Evolutionary conservation across 2,888 invertebrate genomes (phyloP), one percentile per base, ranked within the genome.

Genomic region (Thymelicus acteon): DNA sequence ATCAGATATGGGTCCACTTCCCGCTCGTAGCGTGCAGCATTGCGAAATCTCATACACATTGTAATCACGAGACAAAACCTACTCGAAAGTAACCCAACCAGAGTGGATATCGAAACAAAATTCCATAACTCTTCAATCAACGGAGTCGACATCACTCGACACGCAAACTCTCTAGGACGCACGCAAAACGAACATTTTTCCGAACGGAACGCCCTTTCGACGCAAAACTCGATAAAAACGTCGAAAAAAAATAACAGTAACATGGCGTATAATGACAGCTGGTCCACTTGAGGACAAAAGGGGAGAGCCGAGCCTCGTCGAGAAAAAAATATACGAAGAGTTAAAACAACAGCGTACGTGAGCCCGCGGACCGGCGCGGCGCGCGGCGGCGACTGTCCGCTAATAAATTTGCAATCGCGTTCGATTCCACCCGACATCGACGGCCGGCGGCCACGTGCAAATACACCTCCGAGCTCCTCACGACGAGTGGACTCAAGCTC

Each of bases 181-280:
- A 93, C 92, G 93, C 93, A 93, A 93, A 93, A 91, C 92, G 92
- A 89, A 89, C 92, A 93, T 93, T 93, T 92, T 93, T 91, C 93
- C 90, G 86, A 90, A 91, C 90, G 88, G 87, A 89, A 91, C 92
- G 92, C 92, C 90, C 91, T 89, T 86, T 89, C 91, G 80, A 87
- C 87, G 91, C 85, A 90, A 92, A 93, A 92, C 93, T 93, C 90
- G 91, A 93, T 92, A 89, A 94, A 93, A 93, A 91, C 90, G 88
- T 89, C 91, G 87, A 93, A 93, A 93, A 92, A 79, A 93, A 92
- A 91, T 87, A 91, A 94, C 93, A 91, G 93, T 93, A 92, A 92
- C 94, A 94, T 94, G 91, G 93, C 93, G 93, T 92, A 94, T 94
- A 94, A 94, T 94, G 94, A 94, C 94, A 94, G 94, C 94, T 94